phyloP scores from a whole-genome alignment of 2,113 vertebrate species.

The Fukomys damarensis region DNA sequence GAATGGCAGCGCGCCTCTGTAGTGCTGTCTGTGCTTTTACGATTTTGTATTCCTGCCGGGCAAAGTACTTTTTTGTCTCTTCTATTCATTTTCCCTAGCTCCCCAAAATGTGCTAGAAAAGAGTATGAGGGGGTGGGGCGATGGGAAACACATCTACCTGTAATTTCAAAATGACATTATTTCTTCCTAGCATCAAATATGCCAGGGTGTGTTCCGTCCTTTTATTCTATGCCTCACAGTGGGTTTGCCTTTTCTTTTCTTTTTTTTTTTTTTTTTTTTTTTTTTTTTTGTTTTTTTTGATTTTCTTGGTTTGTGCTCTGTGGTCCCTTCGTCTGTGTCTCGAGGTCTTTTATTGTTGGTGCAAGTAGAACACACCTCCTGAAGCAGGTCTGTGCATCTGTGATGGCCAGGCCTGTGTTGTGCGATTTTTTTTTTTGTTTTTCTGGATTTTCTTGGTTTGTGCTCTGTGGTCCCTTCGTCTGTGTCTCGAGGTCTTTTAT shows the following conservation, averaged over 20 bases:
- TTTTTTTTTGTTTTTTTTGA: slow-evolving; percentile 48
- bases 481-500: slow-evolving; percentile 59
- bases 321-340: slow-evolving; percentile 50
- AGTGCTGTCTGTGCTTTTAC: slow-evolving; percentile 91
- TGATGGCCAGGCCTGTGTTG: background rate
- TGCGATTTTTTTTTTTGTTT: slow-evolving; percentile 41
- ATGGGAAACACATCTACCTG: slow-evolving; percentile 82
- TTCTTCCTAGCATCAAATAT: slow-evolving; percentile 75
- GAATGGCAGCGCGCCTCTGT: slow-evolving; percentile 92
- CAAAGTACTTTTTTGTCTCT: slow-evolving; percentile 92
- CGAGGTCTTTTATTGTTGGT: slow-evolving; percentile 63
- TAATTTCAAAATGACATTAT: slow-evolving; percentile 86
- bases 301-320: slow-evolving; percentile 68
- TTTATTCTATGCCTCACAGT: slow-evolving; percentile 71
- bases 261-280: slow-evolving; percentile 43
- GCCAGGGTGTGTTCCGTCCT: slow-evolving; percentile 76
- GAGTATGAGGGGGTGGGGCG: slow-evolving; percentile 77
- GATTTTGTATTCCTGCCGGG: slow-evolving; percentile 92
- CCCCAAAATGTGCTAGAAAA: slow-evolving; percentile 85
- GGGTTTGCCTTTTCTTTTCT: slow-evolving; percentile 51
- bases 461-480: slow-evolving; percentile 46
- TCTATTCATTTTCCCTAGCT: slow-evolving; percentile 88
- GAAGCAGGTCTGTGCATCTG: slow-evolving; percentile 33
- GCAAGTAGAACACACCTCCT: slow-evolving; percentile 31
- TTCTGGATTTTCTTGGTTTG: slow-evolving; percentile 68